Evolutionary conservation across 1,140 invertebrate genomes (phyloP).

Genomic region (Saccostrea cuccullata): DNA sequence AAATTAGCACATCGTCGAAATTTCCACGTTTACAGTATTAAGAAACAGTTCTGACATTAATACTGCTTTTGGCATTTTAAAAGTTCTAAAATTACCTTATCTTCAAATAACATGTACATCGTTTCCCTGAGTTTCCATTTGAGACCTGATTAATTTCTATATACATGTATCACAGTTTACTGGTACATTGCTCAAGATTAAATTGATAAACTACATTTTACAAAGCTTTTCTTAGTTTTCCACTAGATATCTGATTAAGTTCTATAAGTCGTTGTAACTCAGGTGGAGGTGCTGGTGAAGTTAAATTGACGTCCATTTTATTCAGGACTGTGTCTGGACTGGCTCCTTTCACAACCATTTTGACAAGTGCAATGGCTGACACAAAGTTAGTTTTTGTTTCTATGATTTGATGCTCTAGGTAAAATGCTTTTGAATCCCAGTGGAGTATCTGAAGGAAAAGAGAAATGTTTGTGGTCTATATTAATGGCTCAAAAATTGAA

Average conservation of each 20-base stretch:
- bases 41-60: no score
- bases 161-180: no score
- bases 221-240: slow-evolving; percentile 41
- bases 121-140: no score
- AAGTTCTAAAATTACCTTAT: no score
- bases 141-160: no score
- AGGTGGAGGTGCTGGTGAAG: neutral
- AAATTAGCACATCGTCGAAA: no score
- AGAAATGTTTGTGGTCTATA: slow-evolving; percentile 76
- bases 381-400: slow-evolving; percentile 88
- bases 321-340: slow-evolving; percentile 32
- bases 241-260: slow-evolving; percentile 46
- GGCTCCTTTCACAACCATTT: slow-evolving; percentile 81
- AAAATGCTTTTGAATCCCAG: slow-evolving; percentile 90
- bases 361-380: slow-evolving; percentile 86
- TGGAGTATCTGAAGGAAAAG: slow-evolving; percentile 84
- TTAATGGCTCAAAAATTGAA: neutral
- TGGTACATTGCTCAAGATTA: no score
- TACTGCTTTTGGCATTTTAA: no score
- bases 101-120: no score
- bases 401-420: slow-evolving; percentile 90
- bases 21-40: no score
- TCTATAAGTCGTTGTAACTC: slow-evolving; percentile 39
- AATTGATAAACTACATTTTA: neutral
- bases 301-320: neutral